Conservation (phyloP, 2,888 invertebrate species). For the Lithophane socia region DNA sequence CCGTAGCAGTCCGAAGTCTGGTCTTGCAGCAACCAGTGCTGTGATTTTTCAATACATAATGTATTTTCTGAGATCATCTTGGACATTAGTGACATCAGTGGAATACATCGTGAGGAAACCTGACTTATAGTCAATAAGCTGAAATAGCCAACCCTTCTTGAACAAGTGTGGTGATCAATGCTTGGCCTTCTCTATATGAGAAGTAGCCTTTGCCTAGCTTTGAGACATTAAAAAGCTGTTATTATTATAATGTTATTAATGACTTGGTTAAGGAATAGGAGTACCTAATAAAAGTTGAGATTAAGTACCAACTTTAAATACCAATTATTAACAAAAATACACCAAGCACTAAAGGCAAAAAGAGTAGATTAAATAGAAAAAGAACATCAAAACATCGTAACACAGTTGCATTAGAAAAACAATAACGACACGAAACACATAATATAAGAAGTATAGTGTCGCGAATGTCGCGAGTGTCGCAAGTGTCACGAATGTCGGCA, state of each 20-base stretch:
- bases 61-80: too few relatives aligned
- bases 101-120: too few relatives aligned
- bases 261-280: not conserved
- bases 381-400: not conserved
- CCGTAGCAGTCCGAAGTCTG: too few relatives aligned
- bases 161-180: too few relatives aligned
- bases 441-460: constrained; percentile 48
- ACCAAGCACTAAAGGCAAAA: too few relatives aligned
- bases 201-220: not conserved
- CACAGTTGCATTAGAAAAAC: constrained; percentile 24
- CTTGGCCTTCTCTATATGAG: too few relatives aligned
- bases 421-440: constrained; percentile 44
- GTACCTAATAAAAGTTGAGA: not conserved
- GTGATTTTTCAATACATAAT: too few relatives aligned
- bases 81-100: too few relatives aligned
- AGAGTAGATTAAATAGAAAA: not conserved
- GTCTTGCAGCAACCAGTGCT: too few relatives aligned
- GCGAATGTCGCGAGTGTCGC: constrained; percentile 60
- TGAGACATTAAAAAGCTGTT: not conserved
- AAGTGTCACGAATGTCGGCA: constrained; percentile 71
- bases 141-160: too few relatives aligned
- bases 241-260: not conserved
- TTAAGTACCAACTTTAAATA: not conserved
- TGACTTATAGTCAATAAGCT: too few relatives aligned
- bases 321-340: not conserved